Percentiles rank a stretch among this genome's conserved stretches.
Conservation (phyloP, 2,797 vertebrate species). For the Momotus momota region DNA sequence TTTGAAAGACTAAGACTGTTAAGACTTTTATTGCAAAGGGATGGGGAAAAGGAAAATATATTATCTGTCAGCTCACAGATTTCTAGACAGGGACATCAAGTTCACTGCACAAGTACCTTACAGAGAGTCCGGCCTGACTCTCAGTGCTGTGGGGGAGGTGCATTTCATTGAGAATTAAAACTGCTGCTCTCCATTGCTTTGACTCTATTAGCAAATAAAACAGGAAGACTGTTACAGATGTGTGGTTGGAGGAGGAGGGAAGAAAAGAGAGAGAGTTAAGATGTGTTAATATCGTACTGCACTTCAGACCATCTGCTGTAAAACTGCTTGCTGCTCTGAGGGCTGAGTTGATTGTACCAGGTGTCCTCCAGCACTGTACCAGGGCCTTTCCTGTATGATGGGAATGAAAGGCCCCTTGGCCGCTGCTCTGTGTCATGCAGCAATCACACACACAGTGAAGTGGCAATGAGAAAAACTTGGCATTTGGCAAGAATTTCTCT, state of each 20-base stretch:
- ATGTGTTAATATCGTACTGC: not conserved
- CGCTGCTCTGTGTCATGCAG: rapidly evolving
- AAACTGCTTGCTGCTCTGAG: not conserved
- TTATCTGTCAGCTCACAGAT: not conserved
- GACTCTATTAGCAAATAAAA: conserved; percentile 41
- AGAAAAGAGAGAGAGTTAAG: conserved; percentile 24
- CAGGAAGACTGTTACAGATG: conserved; percentile 17
- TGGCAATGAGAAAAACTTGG: not conserved
- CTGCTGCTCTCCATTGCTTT: conserved; percentile 16
- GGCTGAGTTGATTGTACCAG: not conserved
- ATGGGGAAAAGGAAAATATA: not conserved
- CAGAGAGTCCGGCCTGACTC: not conserved
- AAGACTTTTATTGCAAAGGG: not conserved
- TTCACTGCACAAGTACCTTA: not conserved
- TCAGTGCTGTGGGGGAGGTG: not conserved
- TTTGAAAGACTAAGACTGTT: not conserved
- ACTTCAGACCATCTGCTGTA: conserved; percentile 9
- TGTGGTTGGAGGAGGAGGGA: not conserved
- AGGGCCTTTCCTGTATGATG: rapidly evolving
- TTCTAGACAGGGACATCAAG: not conserved
- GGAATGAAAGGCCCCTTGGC: rapidly evolving
- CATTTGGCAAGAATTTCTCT: not conserved
- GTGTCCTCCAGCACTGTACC: rapidly evolving
- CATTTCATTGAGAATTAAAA: conserved; percentile 17
- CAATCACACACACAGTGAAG: rapidly evolving